Evolutionary conservation across 2,888 invertebrate species (phyloP), one percentile per base, ranked within the genome.

Genomic region (Clanis bilineata): DNA sequence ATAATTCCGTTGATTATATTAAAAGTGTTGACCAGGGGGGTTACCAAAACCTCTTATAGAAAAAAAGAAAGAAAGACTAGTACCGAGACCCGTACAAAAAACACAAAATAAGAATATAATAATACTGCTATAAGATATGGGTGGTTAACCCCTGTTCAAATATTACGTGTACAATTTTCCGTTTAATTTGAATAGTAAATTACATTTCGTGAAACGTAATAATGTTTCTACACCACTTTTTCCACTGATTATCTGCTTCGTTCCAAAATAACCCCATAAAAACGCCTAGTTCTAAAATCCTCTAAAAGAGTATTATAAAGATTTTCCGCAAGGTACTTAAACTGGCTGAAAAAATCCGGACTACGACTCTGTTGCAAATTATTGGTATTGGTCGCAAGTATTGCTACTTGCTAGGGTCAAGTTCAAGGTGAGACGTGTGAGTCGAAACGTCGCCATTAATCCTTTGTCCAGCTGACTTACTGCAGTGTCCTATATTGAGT

Each of bases 1-100:
- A 18, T 18, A 41, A 18, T 79, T 79, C 71, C 64, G 59, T 65
- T 64, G 44, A 43, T 57, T 64, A 15, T 51, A 23, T 15, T 41
- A 7, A 18, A 18, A 15, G 15, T 47, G 12, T 28, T 15, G 2
- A 28, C 6, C 28, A 25, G 21, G 9, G 7, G 10, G 43, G 21
- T 21, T 43, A 10, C n/a, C n/a, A n/a, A n/a, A n/a, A n/a, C n/a
- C n/a, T n/a, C n/a, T n/a, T n/a, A n/a, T n/a, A n/a, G n/a, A n/a
- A n/a, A n/a, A n/a, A n/a, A n/a, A n/a, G n/a, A n/a, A n/a, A n/a
- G n/a, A n/a, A n/a, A n/a, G n/a, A n/a, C n/a, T n/a, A n/a, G n/a
- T n/a, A n/a, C n/a, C n/a, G n/a, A n/a, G n/a, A n/a, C n/a, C n/a
- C n/a, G n/a, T n/a, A n/a, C n/a, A n/a, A n/a, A n/a, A n/a, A n/a